Percentiles rank a stretch among this genome's conserved stretches.
Evolutionary conservation across 2,888 invertebrate genomes (phyloP).

Genomic region (Dugesia japonica): DNA sequence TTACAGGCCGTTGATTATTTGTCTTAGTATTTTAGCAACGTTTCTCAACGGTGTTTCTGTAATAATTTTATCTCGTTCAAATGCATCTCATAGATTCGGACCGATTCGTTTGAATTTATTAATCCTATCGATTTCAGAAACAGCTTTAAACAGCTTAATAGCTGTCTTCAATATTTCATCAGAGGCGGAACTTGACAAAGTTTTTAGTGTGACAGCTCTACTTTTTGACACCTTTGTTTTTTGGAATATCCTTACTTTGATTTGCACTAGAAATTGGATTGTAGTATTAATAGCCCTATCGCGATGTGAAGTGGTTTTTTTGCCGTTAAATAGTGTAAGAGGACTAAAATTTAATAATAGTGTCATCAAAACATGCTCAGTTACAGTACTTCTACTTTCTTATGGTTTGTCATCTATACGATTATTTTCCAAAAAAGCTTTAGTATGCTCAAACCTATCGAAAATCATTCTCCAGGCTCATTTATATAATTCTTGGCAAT

Average conservation of each 20-base stretch:
- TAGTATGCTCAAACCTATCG: background rate
- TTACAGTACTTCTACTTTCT: background rate
- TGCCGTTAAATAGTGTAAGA: slow-evolving; percentile 16
- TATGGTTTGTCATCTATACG: background rate
- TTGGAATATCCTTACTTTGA: slow-evolving; percentile 27
- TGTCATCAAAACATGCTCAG: background rate
- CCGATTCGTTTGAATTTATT: slow-evolving; percentile 26
- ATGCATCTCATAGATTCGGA: slow-evolving; percentile 17
- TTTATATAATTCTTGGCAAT: background rate
- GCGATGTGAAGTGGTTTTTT: slow-evolving; percentile 26
- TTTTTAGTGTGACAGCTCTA: slow-evolving; percentile 7
- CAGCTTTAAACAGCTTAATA: slow-evolving; percentile 17
- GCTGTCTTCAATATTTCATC: background rate
- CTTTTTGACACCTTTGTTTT: background rate
- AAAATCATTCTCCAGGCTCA: background rate
- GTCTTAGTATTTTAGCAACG: background rate
- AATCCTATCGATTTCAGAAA: slow-evolving; percentile 25
- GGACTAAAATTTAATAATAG: background rate
- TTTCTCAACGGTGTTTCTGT: slow-evolving; percentile 14
- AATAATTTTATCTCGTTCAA: slow-evolving; percentile 3
- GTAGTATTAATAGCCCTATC: slow-evolving; percentile 27
- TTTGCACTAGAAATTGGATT: slow-evolving; percentile 31
- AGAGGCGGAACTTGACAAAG: background rate
- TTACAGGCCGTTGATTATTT: background rate
- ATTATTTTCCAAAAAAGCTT: background rate